Base-by-base conservation (phyloP, 1,140 invertebrate genomes). In the Berghia stephanieae region DNA sequence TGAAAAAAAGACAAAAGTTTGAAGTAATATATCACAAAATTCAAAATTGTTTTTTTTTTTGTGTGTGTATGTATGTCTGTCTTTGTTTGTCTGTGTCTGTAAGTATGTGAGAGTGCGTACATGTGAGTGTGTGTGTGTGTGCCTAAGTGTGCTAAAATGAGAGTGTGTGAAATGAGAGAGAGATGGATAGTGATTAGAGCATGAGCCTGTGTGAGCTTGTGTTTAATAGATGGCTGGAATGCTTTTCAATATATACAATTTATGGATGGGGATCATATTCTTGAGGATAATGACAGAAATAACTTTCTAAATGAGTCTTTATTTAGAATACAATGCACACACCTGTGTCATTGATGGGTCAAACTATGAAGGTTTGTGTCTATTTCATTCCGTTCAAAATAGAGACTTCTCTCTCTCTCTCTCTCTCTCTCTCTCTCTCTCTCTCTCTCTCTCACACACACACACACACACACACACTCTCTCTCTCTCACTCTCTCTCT, bases 1-100 rank as follows among this genome's bases (percentile, higher is more conserved):
- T 94, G 83, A 55, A 89, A 84, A n/a, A 80, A 31, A 80, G 78
- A 83, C 83, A 63, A 75, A 79, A 68, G 68, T 16, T 40, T n/a
- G 49, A 13, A 57, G 31, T 43, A 2, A 68, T 49, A 67, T 16
- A 24, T 13, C 16, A 34, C 24, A n/a, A 63, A 46, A 21, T 1
- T 38, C 1, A 6, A 6, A n/a, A 36, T 42, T 16, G 2, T 46
- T 44, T 38, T 63, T 36, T 42, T 63, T n/a, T 16, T 31, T n/a
- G 27, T 21, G 40, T 3, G 40, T 6, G 55, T n/a, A 4, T 34
- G 0, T 36, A 5, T 69, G 4, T 68, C 10, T 68, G 38, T 46
- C 5, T 27, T 36, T 21, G 49, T 10, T 46, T 36, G 24, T 27
- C 44, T 46, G 21, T 21, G 57, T 18, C 6, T 55, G 36, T 38